Evolutionary conservation across 2,113 vertebrate species (phyloP).

Genomic region (Bos javanicus): DNA sequence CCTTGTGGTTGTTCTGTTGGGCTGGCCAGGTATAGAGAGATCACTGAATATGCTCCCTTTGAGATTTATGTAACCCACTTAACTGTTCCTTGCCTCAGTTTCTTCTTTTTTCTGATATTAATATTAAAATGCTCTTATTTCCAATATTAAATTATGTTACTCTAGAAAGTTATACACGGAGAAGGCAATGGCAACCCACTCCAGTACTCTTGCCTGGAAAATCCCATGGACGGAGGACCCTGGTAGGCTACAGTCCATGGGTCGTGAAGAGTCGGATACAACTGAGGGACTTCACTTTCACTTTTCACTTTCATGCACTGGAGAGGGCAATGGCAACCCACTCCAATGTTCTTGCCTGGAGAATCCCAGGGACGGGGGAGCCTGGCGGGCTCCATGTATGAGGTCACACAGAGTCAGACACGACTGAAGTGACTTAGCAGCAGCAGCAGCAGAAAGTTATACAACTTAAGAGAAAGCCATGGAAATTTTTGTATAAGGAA

Average conservation of each 20-base stretch:
- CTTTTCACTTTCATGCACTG: not conserved
- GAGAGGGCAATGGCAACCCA: not conserved
- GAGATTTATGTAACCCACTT: not conserved
- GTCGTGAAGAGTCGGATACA: accelerated
- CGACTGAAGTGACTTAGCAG: not conserved
- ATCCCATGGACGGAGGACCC: not conserved
- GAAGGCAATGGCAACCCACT: not conserved
- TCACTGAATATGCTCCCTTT: not conserved
- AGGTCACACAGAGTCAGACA: accelerated
- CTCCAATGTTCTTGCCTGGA: not conserved
- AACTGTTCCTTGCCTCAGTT: not conserved
- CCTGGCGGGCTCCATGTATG: not conserved
- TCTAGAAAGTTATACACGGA: not conserved
- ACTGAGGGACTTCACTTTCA: accelerated
- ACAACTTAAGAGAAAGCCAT: not conserved
- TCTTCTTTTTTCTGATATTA: not conserved
- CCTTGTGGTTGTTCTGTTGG: not conserved
- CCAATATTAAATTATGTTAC: not conserved
- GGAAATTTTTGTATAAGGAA: not conserved
- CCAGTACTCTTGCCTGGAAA: not conserved
- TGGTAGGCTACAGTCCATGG: not conserved
- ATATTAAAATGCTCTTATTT: not conserved
- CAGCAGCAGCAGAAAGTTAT: not conserved
- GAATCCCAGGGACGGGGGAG: not conserved
- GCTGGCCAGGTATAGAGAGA: not conserved